Evolutionary conservation across 2,888 invertebrate species (phyloP), one percentile per base, ranked within the genome.

Genomic region (Drosophila fulvimacula): DNA sequence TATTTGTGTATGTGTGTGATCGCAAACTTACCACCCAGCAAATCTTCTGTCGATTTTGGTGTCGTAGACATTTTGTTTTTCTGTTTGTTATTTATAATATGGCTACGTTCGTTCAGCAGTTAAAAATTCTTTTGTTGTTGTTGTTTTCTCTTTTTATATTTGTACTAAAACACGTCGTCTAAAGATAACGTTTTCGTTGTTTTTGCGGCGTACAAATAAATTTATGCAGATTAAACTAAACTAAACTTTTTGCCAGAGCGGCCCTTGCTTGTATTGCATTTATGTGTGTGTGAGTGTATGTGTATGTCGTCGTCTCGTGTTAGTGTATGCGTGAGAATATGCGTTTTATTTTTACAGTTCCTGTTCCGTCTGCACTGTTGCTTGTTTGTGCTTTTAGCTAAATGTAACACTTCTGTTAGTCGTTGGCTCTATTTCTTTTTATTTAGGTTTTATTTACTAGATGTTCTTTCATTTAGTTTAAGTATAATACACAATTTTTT

Each of bases 31-130:
- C 92, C 92, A 82, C 92, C 92, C 69, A 92, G 91, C 82, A 92
- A 88, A 90, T 92, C 92, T 86, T 92, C 92, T 64, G 89, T 89
- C 73, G 85, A 85, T 90, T 91, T 92, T 90, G 92, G 92, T 78
- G 92, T 92, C 71, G 92, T 87, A 74, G 92, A 92, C 92, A 92
- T 92, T 84, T 89, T 90, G 76, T 88, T 69, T 75, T 78, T 53
- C 62, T 76, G 60, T 66, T 62, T 63, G 30, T 44, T 67, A 55
- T 68, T 49, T 38, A 38, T 36, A 52, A 56, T 79, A 60, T 63
- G 73, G 63, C 53, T 73, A 59, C 46, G 65, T 24, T 55, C 57
- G 58, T 60, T 59, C 42, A 60, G 30, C 56, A 58, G 66, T 56
- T 34, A 27, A 64, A 30, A 62, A 69, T 69, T 62, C 21, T 78